Percentiles rank a stretch among this genome's conserved stretches.
phyloP scores from a whole-genome alignment of 2,888 invertebrate species.

The Volucella zonaria region DNA sequence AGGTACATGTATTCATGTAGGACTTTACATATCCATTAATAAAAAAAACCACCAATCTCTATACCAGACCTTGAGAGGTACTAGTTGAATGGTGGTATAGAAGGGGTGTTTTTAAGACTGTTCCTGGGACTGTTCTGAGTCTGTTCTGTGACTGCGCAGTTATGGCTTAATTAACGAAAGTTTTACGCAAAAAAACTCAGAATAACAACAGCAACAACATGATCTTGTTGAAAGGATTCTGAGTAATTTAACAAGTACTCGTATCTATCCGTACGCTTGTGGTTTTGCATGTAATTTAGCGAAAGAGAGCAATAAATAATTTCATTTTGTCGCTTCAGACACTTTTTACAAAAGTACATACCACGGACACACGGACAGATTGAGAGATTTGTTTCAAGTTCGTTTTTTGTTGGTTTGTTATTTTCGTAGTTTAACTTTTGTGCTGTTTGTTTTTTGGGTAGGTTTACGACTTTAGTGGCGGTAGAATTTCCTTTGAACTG shows the following conservation, averaged over 20 bases:
- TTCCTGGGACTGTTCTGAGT: too few species aligned
- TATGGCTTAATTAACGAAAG: conserved; percentile 71
- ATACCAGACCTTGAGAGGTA: too few species aligned
- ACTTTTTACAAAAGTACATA: conserved; percentile 57
- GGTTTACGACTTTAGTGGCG: conserved; percentile 61
- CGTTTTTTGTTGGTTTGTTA: conserved; percentile 26
- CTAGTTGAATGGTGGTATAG: too few species aligned
- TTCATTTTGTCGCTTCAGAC: conserved; percentile 66
- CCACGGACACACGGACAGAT: too few species aligned
- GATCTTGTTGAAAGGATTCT: conserved; percentile 65
- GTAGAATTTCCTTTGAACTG: conserved; percentile 70
- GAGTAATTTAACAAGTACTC: conserved; percentile 30
- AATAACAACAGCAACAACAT: not conserved
- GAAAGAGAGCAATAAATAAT: conserved; percentile 61
- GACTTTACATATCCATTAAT: not conserved
- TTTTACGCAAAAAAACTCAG: not conserved
- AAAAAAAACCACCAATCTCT: too few species aligned
- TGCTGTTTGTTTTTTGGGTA: conserved; percentile 31
- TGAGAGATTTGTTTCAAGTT: conserved; percentile 1
- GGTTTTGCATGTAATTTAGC: conserved; percentile 4
- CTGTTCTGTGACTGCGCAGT: not conserved
- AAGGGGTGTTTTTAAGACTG: too few species aligned
- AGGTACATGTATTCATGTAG: conserved; percentile 39
- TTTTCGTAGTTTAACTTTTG: too few species aligned
- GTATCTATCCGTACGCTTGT: conserved; percentile 5